These are phyloP conservation scores for Melanotus villosus DNA, from an alignment of 2,888 invertebrate species.

Conservation along the genomic window DNA sequence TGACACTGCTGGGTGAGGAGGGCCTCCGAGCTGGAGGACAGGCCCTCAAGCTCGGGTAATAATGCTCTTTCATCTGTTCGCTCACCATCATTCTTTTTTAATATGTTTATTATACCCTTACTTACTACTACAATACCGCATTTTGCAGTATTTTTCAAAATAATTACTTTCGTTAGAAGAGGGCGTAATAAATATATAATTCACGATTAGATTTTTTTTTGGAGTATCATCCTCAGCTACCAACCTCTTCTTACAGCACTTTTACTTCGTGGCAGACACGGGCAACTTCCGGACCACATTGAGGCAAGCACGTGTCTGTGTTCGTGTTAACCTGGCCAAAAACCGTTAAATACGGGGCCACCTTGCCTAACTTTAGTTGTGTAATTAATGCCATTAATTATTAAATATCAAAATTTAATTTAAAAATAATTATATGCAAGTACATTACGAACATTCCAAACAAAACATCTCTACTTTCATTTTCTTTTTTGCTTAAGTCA, in stretches of 20 bases:
- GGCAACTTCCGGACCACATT: constrained; percentile 82
- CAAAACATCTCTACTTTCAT: constrained; percentile 9
- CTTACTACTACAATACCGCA: background rate
- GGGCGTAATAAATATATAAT: constrained; percentile 30
- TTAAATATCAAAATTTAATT: background rate
- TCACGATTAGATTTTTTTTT: constrained; percentile 11
- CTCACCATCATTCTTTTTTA: constrained; percentile 28
- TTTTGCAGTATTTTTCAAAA: background rate
- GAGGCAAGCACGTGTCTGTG: constrained; percentile 76
- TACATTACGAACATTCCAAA: constrained; percentile 24
- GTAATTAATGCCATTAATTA: constrained; percentile 15
- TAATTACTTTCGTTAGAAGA: too few relatives aligned
- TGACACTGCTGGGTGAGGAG: constrained; percentile 97
- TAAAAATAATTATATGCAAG: constrained; percentile 18
- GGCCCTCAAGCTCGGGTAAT: constrained; percentile 97
- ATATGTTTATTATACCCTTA: constrained; percentile 20
- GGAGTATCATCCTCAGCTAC: constrained; percentile 28
- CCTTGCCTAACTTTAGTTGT: constrained; percentile 21
- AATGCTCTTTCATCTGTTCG: constrained; percentile 65
- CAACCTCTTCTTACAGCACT: constrained; percentile 79
- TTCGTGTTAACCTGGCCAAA: constrained; percentile 56
- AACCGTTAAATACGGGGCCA: constrained; percentile 31
- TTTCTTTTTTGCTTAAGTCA: background rate
- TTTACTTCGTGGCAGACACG: constrained; percentile 80
- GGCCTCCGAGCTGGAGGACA: constrained; percentile 95